Base-by-base conservation (phyloP, 1,140 invertebrate genomes). In the Metopolophium dirhodum region DNA sequence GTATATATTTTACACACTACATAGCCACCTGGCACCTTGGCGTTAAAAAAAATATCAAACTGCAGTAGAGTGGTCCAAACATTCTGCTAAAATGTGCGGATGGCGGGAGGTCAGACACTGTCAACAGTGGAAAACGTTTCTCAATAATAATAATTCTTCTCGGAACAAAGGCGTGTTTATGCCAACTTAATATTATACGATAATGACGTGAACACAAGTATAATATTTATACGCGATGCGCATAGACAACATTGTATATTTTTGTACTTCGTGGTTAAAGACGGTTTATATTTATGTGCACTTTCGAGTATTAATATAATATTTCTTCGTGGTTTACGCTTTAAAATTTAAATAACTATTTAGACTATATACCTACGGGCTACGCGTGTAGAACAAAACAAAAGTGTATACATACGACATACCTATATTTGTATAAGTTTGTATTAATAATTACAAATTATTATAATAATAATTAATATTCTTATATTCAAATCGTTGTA, bases 101-200 rank as follows among this genome's bases (percentile, higher is more conserved):
- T n/a, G 30, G n/a, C 30, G n/a, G 14, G 30, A 77, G 30, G 30
- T 77, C 14, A n/a, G 14, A 77, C 61, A 77, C n/a, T 77, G 61
- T 77, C 61, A 77, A 77, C 61, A 77, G 61, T 20, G 61, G 61
- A 77, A 77, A 77, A 77, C 61, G 61, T 77, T 77, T 77, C 61
- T 77, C 61, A 77, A 41, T 83, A 41, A 41, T 41, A 41, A 41
- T 41, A 83, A 83, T 83, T 83, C 37, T 83, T 41, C 18, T 37
- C 7, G 20, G 37, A 41, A 83, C 22, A 41, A 83, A 83, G 20
- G n/a, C 7, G 37, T 83, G 82, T 83, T 83, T 83, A 83, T 83
- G 82, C 82, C 37, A 83, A 83, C 82, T 83, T 37, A 9, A 83
- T 77, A n/a, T 68, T 68, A 68, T 77, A 77, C 61, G 9, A 83